Evolutionary conservation across 2,113 vertebrate species (phyloP).

Genomic region (Gasterosteus aculeatus): DNA sequence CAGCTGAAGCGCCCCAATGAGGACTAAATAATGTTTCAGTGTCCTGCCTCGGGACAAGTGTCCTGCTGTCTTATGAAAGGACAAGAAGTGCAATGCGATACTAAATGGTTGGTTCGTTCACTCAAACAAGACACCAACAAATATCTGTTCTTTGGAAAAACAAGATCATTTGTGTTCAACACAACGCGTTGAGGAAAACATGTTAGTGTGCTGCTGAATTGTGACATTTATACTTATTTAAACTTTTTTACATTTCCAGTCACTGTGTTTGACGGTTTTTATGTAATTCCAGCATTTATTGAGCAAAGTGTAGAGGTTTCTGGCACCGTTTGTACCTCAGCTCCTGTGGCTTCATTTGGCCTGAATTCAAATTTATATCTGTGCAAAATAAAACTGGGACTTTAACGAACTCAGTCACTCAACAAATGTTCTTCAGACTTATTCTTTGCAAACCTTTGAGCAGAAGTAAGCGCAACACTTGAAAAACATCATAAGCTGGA

Average conservation of each 20-base stretch:
- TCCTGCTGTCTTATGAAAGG: background rate
- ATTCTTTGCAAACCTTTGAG: background rate
- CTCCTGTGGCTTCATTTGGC: constrained; percentile 15
- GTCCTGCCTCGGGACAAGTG: constrained; percentile 15
- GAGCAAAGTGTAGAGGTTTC: constrained; percentile 18
- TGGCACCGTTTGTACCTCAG: constrained; percentile 9
- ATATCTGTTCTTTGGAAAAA: too few relatives aligned
- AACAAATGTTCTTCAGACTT: background rate
- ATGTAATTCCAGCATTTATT: constrained; percentile 2
- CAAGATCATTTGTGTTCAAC: background rate
- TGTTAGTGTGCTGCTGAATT: background rate
- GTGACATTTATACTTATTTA: background rate
- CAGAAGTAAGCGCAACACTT: constrained; percentile 20
- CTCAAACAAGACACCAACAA: background rate
- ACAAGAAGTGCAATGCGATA: background rate
- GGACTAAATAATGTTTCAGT: background rate
- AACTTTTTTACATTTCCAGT: background rate
- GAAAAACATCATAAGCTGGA: background rate
- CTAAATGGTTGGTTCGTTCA: background rate
- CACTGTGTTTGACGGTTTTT: constrained; percentile 6
- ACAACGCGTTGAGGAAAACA: background rate
- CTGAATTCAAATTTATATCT: constrained; percentile 25
- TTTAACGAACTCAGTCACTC: background rate
- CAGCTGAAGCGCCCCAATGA: constrained; percentile 14
- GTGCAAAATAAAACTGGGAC: background rate